Percentiles rank a stretch among this genome's conserved stretches.
phyloP scores from a whole-genome alignment of 2,797 vertebrate species.

The Crenuchus spilurus region DNA sequence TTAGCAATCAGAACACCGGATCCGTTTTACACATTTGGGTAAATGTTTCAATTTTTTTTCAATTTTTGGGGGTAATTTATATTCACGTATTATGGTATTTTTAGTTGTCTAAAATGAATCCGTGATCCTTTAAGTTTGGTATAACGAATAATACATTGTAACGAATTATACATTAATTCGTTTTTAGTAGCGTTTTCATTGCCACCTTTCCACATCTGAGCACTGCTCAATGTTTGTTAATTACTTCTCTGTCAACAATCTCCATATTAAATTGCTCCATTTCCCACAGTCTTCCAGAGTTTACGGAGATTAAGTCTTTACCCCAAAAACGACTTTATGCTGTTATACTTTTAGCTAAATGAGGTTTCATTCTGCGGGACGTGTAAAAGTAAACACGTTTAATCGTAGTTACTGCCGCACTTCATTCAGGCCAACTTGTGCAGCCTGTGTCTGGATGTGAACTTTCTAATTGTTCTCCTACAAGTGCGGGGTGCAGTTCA shows the following conservation, averaged over 20 bases:
- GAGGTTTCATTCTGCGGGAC: neutral
- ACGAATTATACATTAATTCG: too few relatives aligned
- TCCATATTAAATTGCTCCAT: neutral
- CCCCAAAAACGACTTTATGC: neutral
- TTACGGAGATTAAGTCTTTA: neutral
- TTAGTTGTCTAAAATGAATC: too few relatives aligned
- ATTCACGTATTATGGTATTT: too few relatives aligned
- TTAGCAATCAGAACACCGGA: too few relatives aligned
- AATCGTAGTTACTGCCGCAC: neutral
- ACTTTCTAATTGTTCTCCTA: constrained; percentile 35
- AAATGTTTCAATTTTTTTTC: too few relatives aligned
- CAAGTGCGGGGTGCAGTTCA: constrained; percentile 36
- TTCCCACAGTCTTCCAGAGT: neutral
- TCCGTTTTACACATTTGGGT: too few relatives aligned
- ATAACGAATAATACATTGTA: too few relatives aligned
- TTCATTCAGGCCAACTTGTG: neutral
- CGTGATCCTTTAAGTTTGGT: too few relatives aligned
- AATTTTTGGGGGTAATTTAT: too few relatives aligned
- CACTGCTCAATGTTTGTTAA: neutral
- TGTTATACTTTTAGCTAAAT: neutral
- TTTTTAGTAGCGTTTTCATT: neutral
- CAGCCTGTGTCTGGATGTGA: neutral
- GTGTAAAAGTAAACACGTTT: neutral
- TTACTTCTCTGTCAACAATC: too few relatives aligned
- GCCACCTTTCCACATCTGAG: neutral